Base-by-base conservation (phyloP, 2,113 vertebrate genomes). In the Parotia lawesii region DNA sequence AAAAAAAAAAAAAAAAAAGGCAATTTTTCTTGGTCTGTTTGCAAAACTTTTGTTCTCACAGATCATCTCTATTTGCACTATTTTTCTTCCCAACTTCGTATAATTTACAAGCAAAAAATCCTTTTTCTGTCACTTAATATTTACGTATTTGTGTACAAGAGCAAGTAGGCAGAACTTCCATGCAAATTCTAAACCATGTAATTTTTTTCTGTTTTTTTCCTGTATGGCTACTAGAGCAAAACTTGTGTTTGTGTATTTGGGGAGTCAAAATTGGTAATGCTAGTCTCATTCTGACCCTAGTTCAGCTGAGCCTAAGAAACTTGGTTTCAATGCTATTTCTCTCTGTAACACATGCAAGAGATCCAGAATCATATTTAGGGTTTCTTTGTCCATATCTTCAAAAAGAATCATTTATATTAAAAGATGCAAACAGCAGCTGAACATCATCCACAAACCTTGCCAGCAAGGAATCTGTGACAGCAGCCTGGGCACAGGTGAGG, bases 151-250 rank as follows among this genome's bases (percentile, higher is more conserved):
- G 29, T 45, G 10, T 45, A 29, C 31, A 71, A 44, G 4, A 31
- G 17, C 6, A 66, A 38, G 20, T 29, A 73, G 37, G 13, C 50
- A 88, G 47, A 84, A 75, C 4, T 62, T 85, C 47, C 17, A 42
- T 40, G 15, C 7, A n/a, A 38, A 80, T 21, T 45, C 27, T 80
- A 79, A 89, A 33, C 5, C 11, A 13, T 11, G 38, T 38, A 38
- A 38, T 38, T 31, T 9, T 2, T 6, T 7, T 3, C 1, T 35
- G 18, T 15, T 40, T 45, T 6, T 6, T 4, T n/a, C 20, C 33
- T 61, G 4, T 42, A 50, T 54, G 27, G 12, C 33, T 31, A 28
- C 11, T 44, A 19, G 17, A 75, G n/a, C 12, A 47, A 37, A 85
- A n/a, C 45, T 54, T 61, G 17, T 28, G 9, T 57, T 67, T 35